These are phyloP conservation scores for Tragelaphus imberbis DNA, from an alignment of 2,113 vertebrate species.

Conservation along the genomic window DNA sequence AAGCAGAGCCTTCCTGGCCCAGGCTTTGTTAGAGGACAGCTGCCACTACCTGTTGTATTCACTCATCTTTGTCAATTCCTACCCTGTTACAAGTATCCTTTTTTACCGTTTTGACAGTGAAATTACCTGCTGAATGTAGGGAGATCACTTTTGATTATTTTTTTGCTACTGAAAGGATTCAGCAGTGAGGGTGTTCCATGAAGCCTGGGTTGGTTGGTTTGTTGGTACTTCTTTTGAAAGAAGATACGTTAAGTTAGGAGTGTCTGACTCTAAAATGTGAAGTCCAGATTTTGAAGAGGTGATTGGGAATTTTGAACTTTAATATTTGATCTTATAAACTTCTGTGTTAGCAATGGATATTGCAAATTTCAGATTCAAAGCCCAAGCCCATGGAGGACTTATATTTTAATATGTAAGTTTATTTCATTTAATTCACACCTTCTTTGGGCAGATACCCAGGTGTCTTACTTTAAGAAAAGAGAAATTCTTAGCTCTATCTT, in stretches of 20 bases:
- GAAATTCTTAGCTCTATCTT: background rate
- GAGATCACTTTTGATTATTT: background rate
- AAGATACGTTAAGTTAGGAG: background rate
- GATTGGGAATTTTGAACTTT: background rate
- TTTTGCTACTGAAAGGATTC: background rate
- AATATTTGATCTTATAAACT: background rate
- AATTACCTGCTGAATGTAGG: background rate
- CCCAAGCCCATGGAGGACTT: background rate
- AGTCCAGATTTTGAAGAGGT: background rate
- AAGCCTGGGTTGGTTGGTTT: background rate
- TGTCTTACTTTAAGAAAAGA: background rate
- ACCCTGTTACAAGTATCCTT: slow-evolving; percentile 99
- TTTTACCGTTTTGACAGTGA: background rate
- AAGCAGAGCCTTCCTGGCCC: slow-evolving; percentile 92
- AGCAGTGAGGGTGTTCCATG: background rate
- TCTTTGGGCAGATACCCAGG: background rate
- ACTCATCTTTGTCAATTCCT: slow-evolving; percentile 98
- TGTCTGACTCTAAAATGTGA: slow-evolving; percentile 5
- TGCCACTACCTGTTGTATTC: slow-evolving; percentile 98
- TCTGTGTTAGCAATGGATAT: background rate
- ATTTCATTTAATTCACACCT: background rate
- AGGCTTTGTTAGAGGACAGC: slow-evolving; percentile 97
- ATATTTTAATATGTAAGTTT: background rate
- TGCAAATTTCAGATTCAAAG: background rate
- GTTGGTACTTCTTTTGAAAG: background rate